Conservation (phyloP, 2,797 vertebrate genomes). For the Rhincodon typus region DNA sequence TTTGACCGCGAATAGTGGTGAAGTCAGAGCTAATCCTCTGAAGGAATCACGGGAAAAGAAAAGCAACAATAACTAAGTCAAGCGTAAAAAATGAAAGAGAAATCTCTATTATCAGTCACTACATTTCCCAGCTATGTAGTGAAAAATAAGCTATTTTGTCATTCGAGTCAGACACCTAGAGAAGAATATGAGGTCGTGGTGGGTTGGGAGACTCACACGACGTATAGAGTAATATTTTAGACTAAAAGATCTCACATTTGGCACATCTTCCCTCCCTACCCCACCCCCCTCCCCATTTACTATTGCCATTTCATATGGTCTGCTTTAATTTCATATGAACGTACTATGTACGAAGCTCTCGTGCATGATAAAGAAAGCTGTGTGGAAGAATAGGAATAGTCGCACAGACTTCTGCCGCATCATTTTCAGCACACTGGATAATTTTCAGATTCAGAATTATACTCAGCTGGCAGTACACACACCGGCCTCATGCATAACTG, state of each 20-base stretch:
- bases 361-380: neutral
- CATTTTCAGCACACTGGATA: neutral
- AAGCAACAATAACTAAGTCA: slow-evolving; percentile 99
- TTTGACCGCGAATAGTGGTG: slow-evolving; percentile 90
- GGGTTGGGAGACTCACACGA: slow-evolving; percentile 98
- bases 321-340: slow-evolving; percentile 95
- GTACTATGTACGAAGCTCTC: neutral
- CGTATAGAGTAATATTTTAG: slow-evolving; percentile 85
- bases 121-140: slow-evolving; percentile 98
- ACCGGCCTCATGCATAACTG: neutral
- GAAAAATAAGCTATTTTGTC: slow-evolving; percentile 95
- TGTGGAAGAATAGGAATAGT: neutral
- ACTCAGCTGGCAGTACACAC: too few relatives aligned
- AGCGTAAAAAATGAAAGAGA: slow-evolving; percentile 99
- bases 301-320: slow-evolving; percentile 99
- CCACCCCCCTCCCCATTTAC: slow-evolving; percentile 77
- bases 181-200: slow-evolving; percentile 90
- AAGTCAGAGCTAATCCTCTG: slow-evolving; percentile 99
- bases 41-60: slow-evolving; percentile 98
- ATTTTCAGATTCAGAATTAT: neutral
- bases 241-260: slow-evolving; percentile 79
- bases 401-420: neutral
- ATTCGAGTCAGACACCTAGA: slow-evolving; percentile 94
- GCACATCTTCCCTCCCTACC: slow-evolving; percentile 63
- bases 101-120: slow-evolving; percentile 99